A percentile compares a stretch with the other conserved stretches of the same genome.
Conservation (phyloP, 2,797 vertebrate genomes). For the Poeciliopsis paucimaculata region DNA sequence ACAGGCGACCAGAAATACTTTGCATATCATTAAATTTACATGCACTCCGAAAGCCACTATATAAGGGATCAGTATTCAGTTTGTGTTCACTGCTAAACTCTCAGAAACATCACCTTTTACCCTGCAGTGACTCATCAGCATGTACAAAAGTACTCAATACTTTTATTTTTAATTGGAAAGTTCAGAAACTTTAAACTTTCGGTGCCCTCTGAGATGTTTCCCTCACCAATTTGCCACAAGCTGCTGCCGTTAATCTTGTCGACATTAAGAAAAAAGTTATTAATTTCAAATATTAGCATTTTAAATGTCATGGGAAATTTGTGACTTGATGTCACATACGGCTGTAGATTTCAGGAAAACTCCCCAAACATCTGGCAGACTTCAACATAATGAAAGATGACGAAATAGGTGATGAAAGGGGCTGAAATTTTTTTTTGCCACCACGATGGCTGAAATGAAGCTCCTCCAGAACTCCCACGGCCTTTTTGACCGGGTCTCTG, state of each 20-base stretch:
- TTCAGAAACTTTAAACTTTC: conserved; percentile 40
- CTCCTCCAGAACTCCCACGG: background rate
- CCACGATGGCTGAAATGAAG: background rate
- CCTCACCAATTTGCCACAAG: conserved; percentile 21
- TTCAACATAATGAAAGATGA: background rate
- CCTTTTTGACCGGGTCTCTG: background rate
- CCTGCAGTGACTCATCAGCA: conserved; percentile 44
- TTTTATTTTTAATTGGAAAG: conserved; percentile 43
- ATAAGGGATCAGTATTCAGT: conserved; percentile 39
- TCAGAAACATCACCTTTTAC: conserved; percentile 21
- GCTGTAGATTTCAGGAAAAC: background rate
- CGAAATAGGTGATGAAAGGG: background rate
- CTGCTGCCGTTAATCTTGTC: conserved; percentile 18
- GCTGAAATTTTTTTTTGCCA: background rate
- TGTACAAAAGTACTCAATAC: conserved; percentile 69
- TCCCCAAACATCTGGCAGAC: background rate
- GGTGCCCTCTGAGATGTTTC: conserved; percentile 22
- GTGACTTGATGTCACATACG: background rate
- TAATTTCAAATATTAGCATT: conserved; percentile 20
- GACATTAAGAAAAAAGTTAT: conserved; percentile 16
- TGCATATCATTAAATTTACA: conserved; percentile 47
- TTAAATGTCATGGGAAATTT: background rate
- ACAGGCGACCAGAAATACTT: conserved; percentile 39
- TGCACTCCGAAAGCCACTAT: conserved; percentile 29
- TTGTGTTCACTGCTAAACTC: conserved; percentile 16